These are phyloP conservation scores for Byasa hedistus DNA, from an alignment of 2,888 invertebrate genomes.

Conservation along the genomic window DNA sequence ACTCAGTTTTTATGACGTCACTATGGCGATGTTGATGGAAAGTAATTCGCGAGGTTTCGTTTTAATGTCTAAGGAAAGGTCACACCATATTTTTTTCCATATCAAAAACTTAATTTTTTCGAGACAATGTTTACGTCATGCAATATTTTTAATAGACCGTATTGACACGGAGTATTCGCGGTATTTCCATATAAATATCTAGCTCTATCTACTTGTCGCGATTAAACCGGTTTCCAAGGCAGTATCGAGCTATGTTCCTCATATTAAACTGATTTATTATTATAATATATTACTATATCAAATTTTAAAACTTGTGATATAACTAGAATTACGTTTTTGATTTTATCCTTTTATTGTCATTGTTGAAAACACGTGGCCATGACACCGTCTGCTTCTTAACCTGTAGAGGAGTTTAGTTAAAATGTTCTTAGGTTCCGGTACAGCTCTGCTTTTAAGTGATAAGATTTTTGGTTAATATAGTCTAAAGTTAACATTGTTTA, in stretches of 20 bases:
- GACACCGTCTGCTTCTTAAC: no score
- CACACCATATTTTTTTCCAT: not conserved
- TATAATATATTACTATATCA: not conserved
- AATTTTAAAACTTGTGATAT: not conserved
- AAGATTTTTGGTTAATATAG: not conserved
- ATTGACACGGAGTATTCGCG: not conserved
- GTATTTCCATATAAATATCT: not conserved
- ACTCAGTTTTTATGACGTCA: slow-evolving; percentile 18
- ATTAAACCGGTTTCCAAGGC: slow-evolving; percentile 6
- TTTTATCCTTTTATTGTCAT: not conserved
- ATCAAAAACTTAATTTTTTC: not conserved
- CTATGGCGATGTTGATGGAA: slow-evolving; percentile 15
- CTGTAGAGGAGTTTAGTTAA: no score
- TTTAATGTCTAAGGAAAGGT: slow-evolving; percentile 12
- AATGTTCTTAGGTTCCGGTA: no score
- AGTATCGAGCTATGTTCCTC: not conserved
- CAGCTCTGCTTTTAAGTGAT: not conserved
- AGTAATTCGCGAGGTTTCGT: slow-evolving; percentile 14
- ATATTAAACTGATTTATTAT: not conserved
- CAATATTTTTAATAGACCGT: not conserved
- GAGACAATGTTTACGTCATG: not conserved
- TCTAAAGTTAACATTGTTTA: slow-evolving; percentile 4
- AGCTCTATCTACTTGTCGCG: not conserved
- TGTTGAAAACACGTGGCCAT: not conserved
- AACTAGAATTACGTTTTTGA: not conserved